These are phyloP conservation scores for Melanerpes formicivorus DNA, from an alignment of 2,113 vertebrate genomes.

Conservation along the genomic window DNA sequence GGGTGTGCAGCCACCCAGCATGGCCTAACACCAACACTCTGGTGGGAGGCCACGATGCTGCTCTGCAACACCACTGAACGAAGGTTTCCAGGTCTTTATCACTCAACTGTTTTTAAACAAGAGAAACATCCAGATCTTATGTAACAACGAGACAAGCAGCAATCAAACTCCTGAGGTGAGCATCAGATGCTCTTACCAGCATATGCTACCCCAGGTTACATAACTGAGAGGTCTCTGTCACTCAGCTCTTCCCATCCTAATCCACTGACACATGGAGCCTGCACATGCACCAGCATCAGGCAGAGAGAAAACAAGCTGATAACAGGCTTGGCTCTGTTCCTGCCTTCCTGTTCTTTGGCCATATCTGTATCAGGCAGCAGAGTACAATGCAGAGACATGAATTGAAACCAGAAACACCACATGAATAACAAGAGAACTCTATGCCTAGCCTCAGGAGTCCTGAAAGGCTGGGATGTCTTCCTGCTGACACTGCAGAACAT, in stretches of 20 bases:
- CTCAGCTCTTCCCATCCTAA: slow-evolving; percentile 23
- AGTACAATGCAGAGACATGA: background rate
- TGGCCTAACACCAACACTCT: background rate
- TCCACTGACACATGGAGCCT: slow-evolving; percentile 26
- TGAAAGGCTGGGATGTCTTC: background rate
- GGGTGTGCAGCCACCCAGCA: slow-evolving; percentile 10
- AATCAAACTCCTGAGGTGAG: slow-evolving; percentile 9
- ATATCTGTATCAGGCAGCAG: background rate
- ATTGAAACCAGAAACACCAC: background rate
- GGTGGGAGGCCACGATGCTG: slow-evolving; percentile 6
- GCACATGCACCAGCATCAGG: background rate
- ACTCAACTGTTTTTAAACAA: slow-evolving; percentile 15
- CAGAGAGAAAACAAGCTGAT: background rate
- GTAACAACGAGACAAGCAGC: background rate
- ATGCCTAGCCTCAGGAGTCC: background rate
- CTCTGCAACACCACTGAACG: slow-evolving; percentile 30
- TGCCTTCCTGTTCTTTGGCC: background rate
- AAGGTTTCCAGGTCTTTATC: slow-evolving; percentile 38
- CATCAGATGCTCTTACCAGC: slow-evolving; percentile 26
- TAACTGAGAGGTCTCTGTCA: background rate
- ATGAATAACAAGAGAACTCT: background rate
- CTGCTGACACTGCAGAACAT: background rate
- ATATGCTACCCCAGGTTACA: background rate
- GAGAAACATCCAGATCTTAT: slow-evolving; percentile 4
- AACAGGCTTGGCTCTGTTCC: background rate